Percentiles rank a stretch among this genome's conserved stretches.
Conservation (phyloP, 2,888 invertebrate species). For the Lymantria dispar region DNA sequence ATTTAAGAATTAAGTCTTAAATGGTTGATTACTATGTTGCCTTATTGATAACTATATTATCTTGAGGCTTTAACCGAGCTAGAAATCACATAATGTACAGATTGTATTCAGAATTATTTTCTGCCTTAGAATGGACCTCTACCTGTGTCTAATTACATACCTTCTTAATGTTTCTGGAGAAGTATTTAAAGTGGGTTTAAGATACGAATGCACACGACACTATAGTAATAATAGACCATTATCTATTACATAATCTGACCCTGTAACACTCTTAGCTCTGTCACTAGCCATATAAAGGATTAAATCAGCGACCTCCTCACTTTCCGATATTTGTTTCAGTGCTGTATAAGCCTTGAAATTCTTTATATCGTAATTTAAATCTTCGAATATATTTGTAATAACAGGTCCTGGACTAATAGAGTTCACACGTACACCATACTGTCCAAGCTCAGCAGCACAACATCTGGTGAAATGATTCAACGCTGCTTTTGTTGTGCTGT, state of each 20-base stretch:
- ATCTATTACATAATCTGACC: constrained; percentile 28
- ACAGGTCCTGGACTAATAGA: constrained; percentile 85
- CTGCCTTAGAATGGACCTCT: too few species aligned
- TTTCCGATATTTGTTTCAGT: constrained; percentile 44
- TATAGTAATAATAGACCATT: constrained; percentile 23
- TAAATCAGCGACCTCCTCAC: constrained; percentile 41
- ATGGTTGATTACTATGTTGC: too few species aligned
- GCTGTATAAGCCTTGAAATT: neutral
- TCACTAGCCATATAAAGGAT: constrained; percentile 40
- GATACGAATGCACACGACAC: neutral
- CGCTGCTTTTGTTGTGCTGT: constrained; percentile 87
- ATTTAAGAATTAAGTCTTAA: too few species aligned
- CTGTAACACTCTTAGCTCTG: constrained; percentile 41
- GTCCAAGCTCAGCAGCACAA: constrained; percentile 84
- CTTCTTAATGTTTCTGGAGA: too few species aligned
- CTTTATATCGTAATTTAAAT: neutral
- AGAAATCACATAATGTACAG: too few species aligned
- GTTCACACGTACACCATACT: constrained; percentile 84
- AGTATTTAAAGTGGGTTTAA: too few species aligned
- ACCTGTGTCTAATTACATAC: too few species aligned
- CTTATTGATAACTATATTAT: too few species aligned
- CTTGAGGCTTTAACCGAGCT: too few species aligned
- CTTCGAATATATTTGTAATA: neutral
- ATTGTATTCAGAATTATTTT: too few species aligned
- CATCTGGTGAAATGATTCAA: constrained; percentile 88